Percentiles rank a stretch among this genome's conserved stretches.
These are phyloP conservation scores for Vanessa atalanta DNA, from an alignment of 1,140 invertebrate species.

Conservation along the genomic window DNA sequence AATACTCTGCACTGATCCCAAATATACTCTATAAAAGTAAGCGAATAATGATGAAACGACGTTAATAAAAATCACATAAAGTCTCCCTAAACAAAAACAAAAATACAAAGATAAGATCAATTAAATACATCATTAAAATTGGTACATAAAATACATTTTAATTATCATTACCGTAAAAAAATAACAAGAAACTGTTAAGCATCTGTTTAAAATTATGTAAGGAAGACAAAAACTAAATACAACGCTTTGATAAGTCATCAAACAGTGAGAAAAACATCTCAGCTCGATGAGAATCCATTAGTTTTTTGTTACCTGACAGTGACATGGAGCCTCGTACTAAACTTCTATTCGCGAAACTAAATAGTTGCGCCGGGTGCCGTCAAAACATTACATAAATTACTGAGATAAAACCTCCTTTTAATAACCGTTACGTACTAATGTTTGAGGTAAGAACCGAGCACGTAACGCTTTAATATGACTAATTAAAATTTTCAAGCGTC, in stretches of 20 bases:
- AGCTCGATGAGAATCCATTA: slow-evolving; percentile 44
- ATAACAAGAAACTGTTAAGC: background rate
- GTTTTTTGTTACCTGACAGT: slow-evolving; percentile 59
- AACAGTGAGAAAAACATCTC: slow-evolving; percentile 26
- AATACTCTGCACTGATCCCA: no score
- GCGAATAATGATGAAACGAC: no score
- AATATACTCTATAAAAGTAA: no score
- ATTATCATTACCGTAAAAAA: background rate
- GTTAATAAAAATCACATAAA: no score
- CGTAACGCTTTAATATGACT: slow-evolving; percentile 5
- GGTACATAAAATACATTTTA: background rate
- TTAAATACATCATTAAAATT: no score
- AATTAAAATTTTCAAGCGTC: slow-evolving; percentile 25
- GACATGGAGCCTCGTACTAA: slow-evolving; percentile 52
- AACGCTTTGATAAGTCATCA: slow-evolving; percentile 15
- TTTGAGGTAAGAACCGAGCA: slow-evolving; percentile 26
- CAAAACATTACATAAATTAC: slow-evolving; percentile 50
- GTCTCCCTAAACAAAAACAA: no score
- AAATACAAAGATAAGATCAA: no score
- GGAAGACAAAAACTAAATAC: slow-evolving; percentile 15
- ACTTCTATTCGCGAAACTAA: slow-evolving; percentile 50
- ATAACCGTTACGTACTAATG: slow-evolving; percentile 38
- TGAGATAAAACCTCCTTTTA: slow-evolving; percentile 34
- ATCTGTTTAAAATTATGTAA: slow-evolving; percentile 22
- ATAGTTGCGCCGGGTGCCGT: slow-evolving; percentile 28